These are phyloP conservation scores for Tipula vernalis DNA, from an alignment of 2,888 invertebrate genomes.

Conservation along the genomic window DNA sequence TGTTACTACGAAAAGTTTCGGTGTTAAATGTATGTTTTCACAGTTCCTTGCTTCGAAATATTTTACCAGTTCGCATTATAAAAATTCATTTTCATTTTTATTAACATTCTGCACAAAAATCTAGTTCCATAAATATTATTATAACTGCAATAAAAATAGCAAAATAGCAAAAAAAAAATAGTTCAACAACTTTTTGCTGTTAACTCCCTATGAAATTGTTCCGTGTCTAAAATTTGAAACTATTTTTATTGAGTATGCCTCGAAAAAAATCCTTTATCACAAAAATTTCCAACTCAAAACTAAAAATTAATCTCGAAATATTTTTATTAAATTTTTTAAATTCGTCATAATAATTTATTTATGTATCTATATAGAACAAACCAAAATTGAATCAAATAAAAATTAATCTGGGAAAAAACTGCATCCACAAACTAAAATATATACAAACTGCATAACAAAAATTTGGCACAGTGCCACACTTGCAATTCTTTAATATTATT, in stretches of 20 bases:
- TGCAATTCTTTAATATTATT: neutral
- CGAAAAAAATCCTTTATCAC: neutral
- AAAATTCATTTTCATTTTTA: no score
- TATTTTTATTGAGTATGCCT: neutral
- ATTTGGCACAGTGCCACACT: neutral
- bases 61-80: no score
- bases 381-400: neutral
- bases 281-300: neutral
- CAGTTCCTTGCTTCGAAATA: no score
- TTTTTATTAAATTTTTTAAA: neutral
- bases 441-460: neutral
- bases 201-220: neutral
- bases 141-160: no score
- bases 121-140: no score
- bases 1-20: no score
- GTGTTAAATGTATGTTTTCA: no score
- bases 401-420: neutral
- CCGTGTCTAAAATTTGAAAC: neutral
- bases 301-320: neutral
- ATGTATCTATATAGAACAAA: neutral
- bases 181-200: no score
- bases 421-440: neutral
- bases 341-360: no score
- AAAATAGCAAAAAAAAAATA: no score
- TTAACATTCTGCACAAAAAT: no score